Evolutionary conservation across 2,797 vertebrate genomes (phyloP), one percentile per base, ranked within the genome.

Genomic region (Sparidentex hasta): DNA sequence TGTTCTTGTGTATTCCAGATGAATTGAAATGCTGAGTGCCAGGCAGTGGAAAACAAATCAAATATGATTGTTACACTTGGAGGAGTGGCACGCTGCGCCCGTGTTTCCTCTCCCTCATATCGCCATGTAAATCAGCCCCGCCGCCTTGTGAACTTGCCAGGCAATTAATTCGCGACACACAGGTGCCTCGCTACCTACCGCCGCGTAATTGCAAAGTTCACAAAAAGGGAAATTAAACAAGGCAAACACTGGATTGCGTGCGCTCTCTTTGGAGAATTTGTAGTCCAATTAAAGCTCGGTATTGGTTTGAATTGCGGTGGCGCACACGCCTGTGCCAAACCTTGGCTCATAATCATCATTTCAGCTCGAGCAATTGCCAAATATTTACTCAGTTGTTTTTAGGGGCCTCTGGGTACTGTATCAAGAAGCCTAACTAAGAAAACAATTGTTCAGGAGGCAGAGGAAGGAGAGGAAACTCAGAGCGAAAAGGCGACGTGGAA

Each of bases 371-470:
- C 80, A 73, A 87, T 86, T 73, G 86, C 63, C 90, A 91, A 91
- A 91, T 89, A 88, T 92, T 91, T 85, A 84, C 87, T 77, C 80
- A 80, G 83, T 84, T 90, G 84, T 86, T 85, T 84, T 76, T 68
- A n/a, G 78, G 78, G 77, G 66, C 84, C 73, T 87, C 51, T 82
- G 84, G 83, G 83, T 85, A 59, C 85, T 78, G 88, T 81, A 75
- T 84, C 81, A 81, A 82, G 81, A 78, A 87, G 76, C 81, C 83
- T 80, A 86, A 84, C 76, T 84, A 78, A 86, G 84, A 87, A 90
- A 87, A 87, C 79, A 87, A 85, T 89, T 84, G 83, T 86, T 87
- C 83, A 76, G 80, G 80, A 83, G 82, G 77, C 70, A 82, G 80
- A 68, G 84, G 64, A 76, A 76, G 55, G 54, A 74, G 55, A 14